These are phyloP conservation scores for Eulemur rubriventer DNA, from an alignment of 2,797 vertebrate genomes.

Conservation along the genomic window DNA sequence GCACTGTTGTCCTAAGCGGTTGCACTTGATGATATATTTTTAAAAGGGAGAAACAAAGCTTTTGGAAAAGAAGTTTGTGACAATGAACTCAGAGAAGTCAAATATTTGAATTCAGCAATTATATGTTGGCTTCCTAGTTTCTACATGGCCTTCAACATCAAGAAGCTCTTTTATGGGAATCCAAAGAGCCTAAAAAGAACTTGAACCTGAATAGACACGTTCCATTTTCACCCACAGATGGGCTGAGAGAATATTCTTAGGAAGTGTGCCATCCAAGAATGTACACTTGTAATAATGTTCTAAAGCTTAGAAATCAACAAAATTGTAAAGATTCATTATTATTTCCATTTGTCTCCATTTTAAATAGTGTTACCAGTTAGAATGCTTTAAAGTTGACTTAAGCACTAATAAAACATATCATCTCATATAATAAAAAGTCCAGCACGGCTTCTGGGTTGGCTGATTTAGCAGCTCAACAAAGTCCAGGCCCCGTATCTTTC, in stretches of 20 bases:
- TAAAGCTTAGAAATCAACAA: conserved; percentile 7
- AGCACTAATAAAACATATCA: not conserved
- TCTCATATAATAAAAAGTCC: not conserved
- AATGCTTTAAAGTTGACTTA: not conserved
- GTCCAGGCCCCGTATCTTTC: not conserved
- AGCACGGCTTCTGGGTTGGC: not conserved
- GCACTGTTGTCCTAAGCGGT: not conserved
- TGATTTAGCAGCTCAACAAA: not conserved
- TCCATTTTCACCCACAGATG: not conserved
- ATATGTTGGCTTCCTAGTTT: not conserved
- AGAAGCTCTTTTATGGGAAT: not conserved
- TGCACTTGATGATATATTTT: not conserved
- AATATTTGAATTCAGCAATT: not conserved
- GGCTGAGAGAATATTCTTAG: not conserved
- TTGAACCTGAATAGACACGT: not conserved
- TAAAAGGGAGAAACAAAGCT: not conserved
- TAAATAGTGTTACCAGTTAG: not conserved
- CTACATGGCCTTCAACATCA: not conserved
- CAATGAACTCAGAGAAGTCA: not conserved
- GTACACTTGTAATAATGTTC: not conserved
- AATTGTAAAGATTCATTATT: conserved; percentile 2
- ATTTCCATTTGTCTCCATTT: conserved; percentile 27
- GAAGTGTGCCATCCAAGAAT: not conserved
- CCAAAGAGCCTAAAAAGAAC: not conserved
- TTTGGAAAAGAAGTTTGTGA: not conserved